These are phyloP conservation scores for Plectrocnemia conspersa DNA, from an alignment of 1,140 invertebrate genomes.

Conservation along the genomic window DNA sequence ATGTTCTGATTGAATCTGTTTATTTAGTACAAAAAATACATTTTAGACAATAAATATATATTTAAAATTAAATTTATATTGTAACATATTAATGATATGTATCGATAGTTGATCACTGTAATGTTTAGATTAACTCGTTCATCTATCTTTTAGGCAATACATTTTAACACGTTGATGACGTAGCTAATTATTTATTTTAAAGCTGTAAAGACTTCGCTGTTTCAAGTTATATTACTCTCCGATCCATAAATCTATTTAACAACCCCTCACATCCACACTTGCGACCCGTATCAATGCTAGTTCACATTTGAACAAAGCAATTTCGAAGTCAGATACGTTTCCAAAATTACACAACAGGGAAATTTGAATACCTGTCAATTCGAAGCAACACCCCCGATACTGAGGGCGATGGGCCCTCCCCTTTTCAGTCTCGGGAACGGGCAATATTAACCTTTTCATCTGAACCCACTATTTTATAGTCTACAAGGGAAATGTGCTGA, in stretches of 20 bases:
- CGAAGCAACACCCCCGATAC: neutral
- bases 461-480: constrained; percentile 24
- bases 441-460: constrained; percentile 25
- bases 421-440: neutral
- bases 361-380: constrained; percentile 35
- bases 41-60: too few species aligned
- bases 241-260: constrained; percentile 11
- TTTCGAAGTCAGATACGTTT: constrained; percentile 33
- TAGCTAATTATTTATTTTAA: too few species aligned
- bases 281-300: constrained; percentile 25
- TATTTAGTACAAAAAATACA: too few species aligned
- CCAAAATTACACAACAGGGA: constrained; percentile 33
- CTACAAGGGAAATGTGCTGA: constrained; percentile 24
- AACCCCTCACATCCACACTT: neutral
- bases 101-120: too few species aligned
- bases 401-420: neutral
- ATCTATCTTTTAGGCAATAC: too few species aligned
- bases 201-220: too few species aligned
- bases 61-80: too few species aligned
- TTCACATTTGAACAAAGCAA: constrained; percentile 31
- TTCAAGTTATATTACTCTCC: too few species aligned
- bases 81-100: too few species aligned
- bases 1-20: too few species aligned
- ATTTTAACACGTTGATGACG: too few species aligned
- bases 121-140: too few species aligned